These are phyloP conservation scores for Epinephelus fuscoguttatus DNA, from an alignment of 2,113 vertebrate species.

Conservation along the genomic window DNA sequence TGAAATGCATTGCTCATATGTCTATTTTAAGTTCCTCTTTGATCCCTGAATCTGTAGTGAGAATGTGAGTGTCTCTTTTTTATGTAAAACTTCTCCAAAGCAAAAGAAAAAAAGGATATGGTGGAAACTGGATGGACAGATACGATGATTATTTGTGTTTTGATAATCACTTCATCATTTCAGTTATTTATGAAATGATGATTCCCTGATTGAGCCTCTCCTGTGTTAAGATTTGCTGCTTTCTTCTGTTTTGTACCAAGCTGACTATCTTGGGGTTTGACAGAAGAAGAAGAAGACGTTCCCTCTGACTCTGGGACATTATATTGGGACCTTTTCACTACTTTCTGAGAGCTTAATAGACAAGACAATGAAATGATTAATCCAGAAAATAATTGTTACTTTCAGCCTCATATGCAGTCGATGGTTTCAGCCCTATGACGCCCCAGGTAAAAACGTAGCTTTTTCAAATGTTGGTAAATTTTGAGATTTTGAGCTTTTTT, in stretches of 20 bases:
- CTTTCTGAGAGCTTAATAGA: not conserved
- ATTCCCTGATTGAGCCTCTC: not conserved
- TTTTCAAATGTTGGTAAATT: too few relatives aligned
- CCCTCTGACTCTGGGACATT: not conserved
- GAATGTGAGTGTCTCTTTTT: slow-evolving; percentile 10
- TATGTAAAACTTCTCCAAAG: not conserved
- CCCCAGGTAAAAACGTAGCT: too few relatives aligned
- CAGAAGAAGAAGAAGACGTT: not conserved
- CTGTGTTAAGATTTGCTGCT: not conserved
- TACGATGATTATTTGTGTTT: not conserved
- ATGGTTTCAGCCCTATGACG: too few relatives aligned
- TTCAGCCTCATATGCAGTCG: not conserved
- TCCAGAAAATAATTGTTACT: not conserved
- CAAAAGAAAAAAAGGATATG: not conserved
- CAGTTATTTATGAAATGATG: not conserved
- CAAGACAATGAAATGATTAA: not conserved
- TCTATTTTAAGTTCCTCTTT: slow-evolving; percentile 66
- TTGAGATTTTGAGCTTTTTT: too few relatives aligned
- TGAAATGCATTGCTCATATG: slow-evolving; percentile 32
- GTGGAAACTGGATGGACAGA: not conserved
- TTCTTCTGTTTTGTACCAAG: not conserved
- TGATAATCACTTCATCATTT: not conserved
- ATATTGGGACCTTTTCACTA: not conserved
- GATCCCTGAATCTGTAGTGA: slow-evolving; percentile 26
- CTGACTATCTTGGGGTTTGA: not conserved